phyloP scores from a whole-genome alignment of 2,113 vertebrate genomes.

The Perccottus glenii region DNA sequence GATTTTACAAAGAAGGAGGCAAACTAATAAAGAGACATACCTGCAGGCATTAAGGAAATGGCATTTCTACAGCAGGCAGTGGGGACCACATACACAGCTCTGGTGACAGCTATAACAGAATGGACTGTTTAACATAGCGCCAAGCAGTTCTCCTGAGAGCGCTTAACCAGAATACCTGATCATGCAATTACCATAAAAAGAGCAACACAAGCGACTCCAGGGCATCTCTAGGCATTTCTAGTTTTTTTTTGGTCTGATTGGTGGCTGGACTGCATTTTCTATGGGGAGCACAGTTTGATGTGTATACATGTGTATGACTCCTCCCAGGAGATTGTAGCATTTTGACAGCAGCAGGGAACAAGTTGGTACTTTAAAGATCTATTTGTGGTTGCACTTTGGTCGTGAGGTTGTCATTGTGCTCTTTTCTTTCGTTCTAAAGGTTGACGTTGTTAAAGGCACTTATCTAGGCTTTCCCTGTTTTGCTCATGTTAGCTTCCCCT shows the following conservation, averaged over 20 bases:
- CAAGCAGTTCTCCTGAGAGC: constrained; percentile 55
- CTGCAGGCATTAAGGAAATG: constrained; percentile 6
- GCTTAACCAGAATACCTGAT: constrained; percentile 62
- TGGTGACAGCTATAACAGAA: constrained; percentile 45
- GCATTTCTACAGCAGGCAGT: constrained; percentile 4
- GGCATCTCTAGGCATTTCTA: background rate
- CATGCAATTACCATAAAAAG: constrained; percentile 62
- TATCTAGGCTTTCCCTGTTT: background rate
- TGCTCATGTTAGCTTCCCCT: background rate
- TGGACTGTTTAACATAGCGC: constrained; percentile 50
- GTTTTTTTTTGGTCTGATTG: constrained; percentile 21
- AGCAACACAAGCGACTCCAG: constrained; percentile 47
- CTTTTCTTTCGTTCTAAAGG: background rate
- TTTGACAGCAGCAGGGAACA: constrained; percentile 3
- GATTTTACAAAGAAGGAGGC: background rate
- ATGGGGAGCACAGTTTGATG: constrained; percentile 7
- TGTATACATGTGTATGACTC: background rate
- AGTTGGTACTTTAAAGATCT: constrained; percentile 13
- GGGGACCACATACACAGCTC: background rate
- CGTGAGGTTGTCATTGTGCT: background rate
- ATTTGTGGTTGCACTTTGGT: background rate
- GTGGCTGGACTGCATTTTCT: constrained; percentile 4
- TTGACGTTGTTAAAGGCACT: background rate
- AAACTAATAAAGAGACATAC: constrained; percentile 8
- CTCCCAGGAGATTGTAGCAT: constrained; percentile 1